These are phyloP conservation scores for Drosophila limbata DNA, from an alignment of 2,888 invertebrate species.

Conservation along the genomic window DNA sequence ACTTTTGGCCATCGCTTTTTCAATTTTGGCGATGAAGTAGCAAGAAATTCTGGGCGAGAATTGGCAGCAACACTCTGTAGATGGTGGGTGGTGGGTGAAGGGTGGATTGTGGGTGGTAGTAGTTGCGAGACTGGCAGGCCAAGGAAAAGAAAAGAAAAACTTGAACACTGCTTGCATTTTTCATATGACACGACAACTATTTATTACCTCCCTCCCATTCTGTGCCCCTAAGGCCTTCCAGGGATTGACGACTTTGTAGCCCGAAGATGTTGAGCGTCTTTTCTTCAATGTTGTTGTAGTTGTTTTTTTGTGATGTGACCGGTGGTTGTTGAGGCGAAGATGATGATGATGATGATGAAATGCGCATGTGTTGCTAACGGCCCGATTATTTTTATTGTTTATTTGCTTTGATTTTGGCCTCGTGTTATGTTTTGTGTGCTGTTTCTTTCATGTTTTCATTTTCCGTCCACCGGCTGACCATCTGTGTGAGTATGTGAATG, in stretches of 20 bases:
- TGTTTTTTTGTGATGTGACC: conserved; percentile 45
- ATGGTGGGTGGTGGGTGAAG: neutral
- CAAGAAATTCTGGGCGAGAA: conserved; percentile 49
- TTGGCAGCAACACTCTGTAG: conserved; percentile 43
- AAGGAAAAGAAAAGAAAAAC: conserved; percentile 40
- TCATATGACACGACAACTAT: conserved; percentile 78
- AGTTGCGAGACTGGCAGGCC: conserved; percentile 41
- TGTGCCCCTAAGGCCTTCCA: conserved; percentile 26
- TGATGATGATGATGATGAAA: conserved; percentile 56
- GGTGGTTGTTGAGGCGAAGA: conserved; percentile 56
- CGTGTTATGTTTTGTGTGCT: conserved; percentile 42
- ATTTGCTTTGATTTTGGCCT: conserved; percentile 76
- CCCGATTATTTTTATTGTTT: conserved; percentile 80
- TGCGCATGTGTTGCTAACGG: conserved; percentile 80
- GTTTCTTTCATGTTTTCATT: conserved; percentile 72
- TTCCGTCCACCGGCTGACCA: conserved; percentile 38
- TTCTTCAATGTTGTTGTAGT: conserved; percentile 17
- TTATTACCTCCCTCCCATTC: conserved; percentile 58
- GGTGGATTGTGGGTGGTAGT: neutral
- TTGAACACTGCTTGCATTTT: conserved; percentile 79
- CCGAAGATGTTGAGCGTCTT: conserved; percentile 49
- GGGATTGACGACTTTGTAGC: conserved; percentile 35
- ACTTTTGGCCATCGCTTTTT: conserved; percentile 53
- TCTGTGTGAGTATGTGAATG: neutral
- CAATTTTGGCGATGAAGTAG: conserved; percentile 75